Evolutionary conservation across 2,797 vertebrate genomes (phyloP).

Genomic region (Pangasius djambal): DNA sequence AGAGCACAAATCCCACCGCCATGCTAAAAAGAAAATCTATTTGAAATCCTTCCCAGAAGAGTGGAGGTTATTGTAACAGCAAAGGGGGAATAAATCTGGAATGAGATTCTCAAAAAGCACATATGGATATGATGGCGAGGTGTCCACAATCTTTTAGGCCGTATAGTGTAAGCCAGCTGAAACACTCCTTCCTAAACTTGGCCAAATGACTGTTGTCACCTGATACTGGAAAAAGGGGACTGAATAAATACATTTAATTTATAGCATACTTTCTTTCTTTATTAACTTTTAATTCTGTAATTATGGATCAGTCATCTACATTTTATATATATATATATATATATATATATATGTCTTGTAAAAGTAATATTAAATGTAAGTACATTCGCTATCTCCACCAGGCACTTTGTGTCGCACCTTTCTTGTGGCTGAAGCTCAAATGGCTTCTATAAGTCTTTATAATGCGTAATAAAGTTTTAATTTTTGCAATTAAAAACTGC

Average conservation of each 20-base stretch:
- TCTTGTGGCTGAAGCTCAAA: not conserved
- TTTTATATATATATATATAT: not conserved
- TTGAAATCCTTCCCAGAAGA: not conserved
- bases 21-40: not conserved
- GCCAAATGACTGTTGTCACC: not conserved
- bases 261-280: not conserved
- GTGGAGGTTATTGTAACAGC: not conserved
- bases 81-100: not conserved
- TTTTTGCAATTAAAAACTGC: not conserved
- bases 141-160: not conserved
- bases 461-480: not conserved
- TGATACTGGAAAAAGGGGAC: not conserved
- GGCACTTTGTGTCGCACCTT: not conserved
- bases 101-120: not conserved
- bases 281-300: not conserved
- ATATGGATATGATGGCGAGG: not conserved
- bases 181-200: not conserved
- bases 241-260: not conserved
- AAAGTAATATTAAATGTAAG: not conserved
- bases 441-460: not conserved
- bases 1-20: not conserved
- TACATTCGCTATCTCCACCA: not conserved
- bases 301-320: not conserved
- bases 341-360: too few species aligned
- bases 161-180: not conserved